These are phyloP conservation scores for Ranitomeya imitator DNA, from an alignment of 2,113 vertebrate species.

Conservation along the genomic window DNA sequence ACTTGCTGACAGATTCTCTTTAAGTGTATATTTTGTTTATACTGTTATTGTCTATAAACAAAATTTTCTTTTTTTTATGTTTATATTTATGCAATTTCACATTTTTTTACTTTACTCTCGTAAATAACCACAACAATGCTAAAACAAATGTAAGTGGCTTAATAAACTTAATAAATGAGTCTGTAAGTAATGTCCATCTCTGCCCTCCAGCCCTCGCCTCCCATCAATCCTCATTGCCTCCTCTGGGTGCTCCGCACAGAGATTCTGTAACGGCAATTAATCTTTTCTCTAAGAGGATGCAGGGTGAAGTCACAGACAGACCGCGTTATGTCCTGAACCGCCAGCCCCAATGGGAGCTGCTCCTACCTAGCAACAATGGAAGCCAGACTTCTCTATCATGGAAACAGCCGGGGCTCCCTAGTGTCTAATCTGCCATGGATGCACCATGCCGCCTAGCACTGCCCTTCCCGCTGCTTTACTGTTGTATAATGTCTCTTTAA, in stretches of 20 bases:
- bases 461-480: slow-evolving; percentile 14
- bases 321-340: neutral
- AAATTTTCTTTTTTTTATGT: no score
- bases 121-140: neutral
- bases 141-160: neutral
- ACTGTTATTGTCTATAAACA: no score
- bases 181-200: neutral
- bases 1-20: no score
- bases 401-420: slow-evolving; percentile 16
- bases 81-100: no score
- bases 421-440: slow-evolving; percentile 5
- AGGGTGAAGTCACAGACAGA: neutral
- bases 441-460: neutral
- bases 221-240: neutral
- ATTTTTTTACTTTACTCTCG: no score
- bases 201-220: neutral
- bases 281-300: slow-evolving; percentile 3
- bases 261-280: no score
- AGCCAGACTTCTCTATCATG: slow-evolving; percentile 18
- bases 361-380: slow-evolving; percentile 19
- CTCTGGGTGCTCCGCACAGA: neutral
- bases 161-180: neutral
- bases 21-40: no score
- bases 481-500: slow-evolving; percentile 1
- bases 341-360: neutral